These are phyloP conservation scores for Holothuria scabra DNA, from an alignment of 53 echinoderm and acorn worm genomes.

Conservation along the genomic window DNA sequence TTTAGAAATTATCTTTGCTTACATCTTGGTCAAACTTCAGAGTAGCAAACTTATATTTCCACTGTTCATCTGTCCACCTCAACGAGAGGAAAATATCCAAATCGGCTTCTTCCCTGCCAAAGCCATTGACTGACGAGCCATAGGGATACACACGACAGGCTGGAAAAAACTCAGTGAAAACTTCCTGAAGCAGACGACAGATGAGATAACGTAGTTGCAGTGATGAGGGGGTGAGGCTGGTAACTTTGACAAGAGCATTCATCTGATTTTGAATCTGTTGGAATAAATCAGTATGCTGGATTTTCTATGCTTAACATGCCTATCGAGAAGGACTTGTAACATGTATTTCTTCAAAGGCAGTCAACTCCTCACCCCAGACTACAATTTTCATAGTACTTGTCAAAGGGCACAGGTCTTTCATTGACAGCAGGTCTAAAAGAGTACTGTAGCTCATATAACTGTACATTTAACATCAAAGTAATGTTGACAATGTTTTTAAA, in stretches of 20 bases:
- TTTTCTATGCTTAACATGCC: too few relatives aligned
- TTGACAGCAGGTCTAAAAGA: too few relatives aligned
- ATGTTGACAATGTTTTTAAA: too few relatives aligned
- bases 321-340: too few relatives aligned
- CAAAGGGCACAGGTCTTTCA: too few relatives aligned
- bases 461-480: too few relatives aligned
- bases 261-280: slow-evolving; percentile 77
- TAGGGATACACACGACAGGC: slow-evolving; percentile 77
- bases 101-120: slow-evolving; percentile 83
- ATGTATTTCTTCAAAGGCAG: too few relatives aligned
- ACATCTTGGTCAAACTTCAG: neutral
- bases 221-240: slow-evolving; percentile 58
- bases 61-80: slow-evolving; percentile 45
- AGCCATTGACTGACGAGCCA: slow-evolving; percentile 92
- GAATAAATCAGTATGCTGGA: too few relatives aligned
- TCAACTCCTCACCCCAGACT: too few relatives aligned
- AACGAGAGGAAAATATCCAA: slow-evolving; percentile 85
- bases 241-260: slow-evolving; percentile 58
- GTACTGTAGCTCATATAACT: too few relatives aligned
- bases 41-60: slow-evolving; percentile 64
- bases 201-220: slow-evolving; percentile 82
- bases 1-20: too few relatives aligned
- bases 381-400: too few relatives aligned
- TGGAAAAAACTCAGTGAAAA: slow-evolving; percentile 85
- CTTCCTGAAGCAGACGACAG: slow-evolving; percentile 81